Evolutionary conservation across 2,888 invertebrate species (phyloP), one percentile per base, ranked within the genome.

Genomic region (Philhelius pedissequus): DNA sequence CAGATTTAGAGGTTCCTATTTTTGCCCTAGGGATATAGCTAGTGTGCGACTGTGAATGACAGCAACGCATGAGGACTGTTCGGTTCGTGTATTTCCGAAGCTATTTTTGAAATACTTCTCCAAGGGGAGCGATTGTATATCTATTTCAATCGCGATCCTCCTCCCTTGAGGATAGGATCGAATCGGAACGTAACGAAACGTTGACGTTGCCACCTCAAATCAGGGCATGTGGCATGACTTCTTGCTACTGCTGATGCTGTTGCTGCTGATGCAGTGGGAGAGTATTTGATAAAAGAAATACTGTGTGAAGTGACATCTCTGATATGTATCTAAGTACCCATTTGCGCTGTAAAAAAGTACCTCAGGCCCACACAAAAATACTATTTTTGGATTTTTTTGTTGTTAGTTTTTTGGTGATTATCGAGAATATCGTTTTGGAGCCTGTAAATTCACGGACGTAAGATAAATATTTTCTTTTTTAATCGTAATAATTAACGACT

Each of bases 91-190:
- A 22, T 4, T 22, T 60, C 13, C 6, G 68, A 22, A 38, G 64
- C 71, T 84, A 84, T 84, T 84, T 84, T 75, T 54, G 60, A 71
- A 71, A 75, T 60, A 38, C 48, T 56, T 84, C 80, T 62, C 75
- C 84, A 80, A 71, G 76, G 84, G 84, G 80, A 80, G 80, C 71
- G 50, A 78, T 74, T 70, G 40, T 50, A 62, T 50, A 62, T 84
- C 84, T 84, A 84, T 84, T 84, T 80, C 48, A 22, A 56, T 66
- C 32, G 27, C 32, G 52, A 74, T 84, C 68, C 71, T 84, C 68
- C 71, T 80, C 80, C 80, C 80, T 75, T 68, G 84, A 76, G 79
- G 64, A 76, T 71, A 5, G 13, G 7, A 25, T 40, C n/a, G 60
- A 27, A 62, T 27, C 11, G 40, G 6, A 30, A 32, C 30, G 32